phyloP scores from a whole-genome alignment of 1,140 invertebrate genomes.

The Bombus impatiens region DNA sequence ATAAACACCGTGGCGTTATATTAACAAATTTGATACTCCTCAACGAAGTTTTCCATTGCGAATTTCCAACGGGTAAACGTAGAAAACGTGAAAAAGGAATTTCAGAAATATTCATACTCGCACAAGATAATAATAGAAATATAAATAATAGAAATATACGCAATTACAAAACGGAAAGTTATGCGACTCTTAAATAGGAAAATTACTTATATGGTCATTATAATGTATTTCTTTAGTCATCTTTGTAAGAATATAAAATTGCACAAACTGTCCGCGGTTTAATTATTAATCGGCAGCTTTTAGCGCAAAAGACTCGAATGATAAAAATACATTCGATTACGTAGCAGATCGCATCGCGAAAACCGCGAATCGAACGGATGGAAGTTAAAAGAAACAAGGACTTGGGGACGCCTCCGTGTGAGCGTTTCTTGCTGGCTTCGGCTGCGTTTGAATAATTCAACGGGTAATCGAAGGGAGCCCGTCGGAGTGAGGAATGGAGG shows the following conservation, averaged over 20 bases:
- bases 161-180: no score
- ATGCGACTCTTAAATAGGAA: no score
- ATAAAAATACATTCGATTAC: neutral
- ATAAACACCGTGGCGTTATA: neutral
- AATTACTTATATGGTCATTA: no score
- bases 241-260: no score
- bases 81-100: neutral
- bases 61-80: no score
- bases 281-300: neutral
- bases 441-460: constrained; percentile 36
- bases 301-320: neutral
- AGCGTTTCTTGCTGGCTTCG: neutral
- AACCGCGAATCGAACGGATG: neutral
- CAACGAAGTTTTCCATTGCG: no score
- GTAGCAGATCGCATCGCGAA: neutral
- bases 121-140: no score
- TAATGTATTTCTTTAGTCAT: no score
- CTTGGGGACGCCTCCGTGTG: neutral
- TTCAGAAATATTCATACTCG: neutral
- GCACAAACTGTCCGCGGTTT: no score
- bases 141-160: no score
- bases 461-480: constrained; percentile 23
- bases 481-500: neutral
- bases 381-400: neutral
- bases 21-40: neutral